These are phyloP conservation scores for Scelioninae gen. 2 DNA, from an alignment of 2,888 invertebrate genomes.

Conservation along the genomic window DNA sequence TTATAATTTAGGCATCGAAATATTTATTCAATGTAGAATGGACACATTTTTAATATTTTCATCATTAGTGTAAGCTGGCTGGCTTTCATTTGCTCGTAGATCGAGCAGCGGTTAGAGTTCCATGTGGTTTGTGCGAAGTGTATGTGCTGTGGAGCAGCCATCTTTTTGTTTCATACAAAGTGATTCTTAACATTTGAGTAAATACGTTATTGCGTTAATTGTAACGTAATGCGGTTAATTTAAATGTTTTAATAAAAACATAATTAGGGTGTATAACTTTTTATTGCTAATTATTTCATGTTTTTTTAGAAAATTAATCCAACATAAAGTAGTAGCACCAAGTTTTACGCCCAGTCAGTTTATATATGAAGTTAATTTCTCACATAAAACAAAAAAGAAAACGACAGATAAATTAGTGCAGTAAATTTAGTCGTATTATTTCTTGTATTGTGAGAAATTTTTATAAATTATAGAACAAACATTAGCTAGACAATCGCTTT, in stretches of 20 bases:
- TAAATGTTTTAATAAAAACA: constrained; percentile 9
- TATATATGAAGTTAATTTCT: constrained; percentile 27
- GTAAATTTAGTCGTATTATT: constrained; percentile 54
- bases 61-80: constrained; percentile 75
- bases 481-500: constrained; percentile 52
- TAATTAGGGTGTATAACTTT: neutral
- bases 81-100: constrained; percentile 71
- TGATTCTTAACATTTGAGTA: constrained; percentile 6
- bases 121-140: constrained; percentile 73
- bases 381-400: constrained; percentile 49
- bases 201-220: neutral
- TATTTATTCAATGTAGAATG: constrained; percentile 60
- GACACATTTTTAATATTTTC: constrained; percentile 65
- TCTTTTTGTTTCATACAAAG: constrained; percentile 61
- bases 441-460: constrained; percentile 51
- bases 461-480: constrained; percentile 54
- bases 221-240: constrained; percentile 2
- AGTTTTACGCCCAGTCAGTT: constrained; percentile 8
- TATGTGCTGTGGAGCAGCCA: constrained; percentile 74
- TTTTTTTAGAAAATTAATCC: neutral
- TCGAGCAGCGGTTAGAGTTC: constrained; percentile 74
- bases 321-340: constrained; percentile 4
- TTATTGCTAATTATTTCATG: neutral
- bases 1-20: constrained; percentile 74
- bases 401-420: constrained; percentile 44